Evolutionary conservation across 2,113 vertebrate species (phyloP), one percentile per base, ranked within the genome.

Genomic region (Megaceryle torquata): DNA sequence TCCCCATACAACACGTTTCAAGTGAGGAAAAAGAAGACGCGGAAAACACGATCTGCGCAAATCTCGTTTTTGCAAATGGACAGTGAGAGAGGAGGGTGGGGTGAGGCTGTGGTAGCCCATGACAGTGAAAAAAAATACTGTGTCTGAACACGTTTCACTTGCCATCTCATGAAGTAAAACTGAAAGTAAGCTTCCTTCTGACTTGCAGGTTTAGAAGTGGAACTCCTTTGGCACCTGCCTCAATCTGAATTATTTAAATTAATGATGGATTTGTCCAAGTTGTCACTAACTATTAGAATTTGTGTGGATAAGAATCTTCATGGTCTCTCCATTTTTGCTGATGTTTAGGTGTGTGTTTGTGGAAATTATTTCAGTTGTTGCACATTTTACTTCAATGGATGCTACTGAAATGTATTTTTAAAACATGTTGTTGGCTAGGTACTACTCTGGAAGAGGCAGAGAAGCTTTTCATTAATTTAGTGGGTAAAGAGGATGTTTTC

Each of bases 1-100:
- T 69, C 19, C 28, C 10, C 2, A 0, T 7, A 1, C 5, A 13
- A 28, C 80, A 16, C 6, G 3, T 24, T 69, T 44, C 6, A 5
- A 43, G 43, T 3, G 56, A 70, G 69, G 64, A 28, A 28, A 67
- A 14, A 0, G 35, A 53, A 53, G 26, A 46, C 25, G 5, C 2
- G 17, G 24, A 26, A 39, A 35, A 3, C 25, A 13, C 4, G 1
- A 5, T 20, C 43, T 17, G 14, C 14, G 61, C 41, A 87, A 93
- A 35, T 19, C 4, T 0, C 5, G 1, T 1, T 7, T 51, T 39
- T 10, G 13, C 22, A 6, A 12, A 13, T 1, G 44, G 33, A 2
- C 14, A 15, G 43, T 4, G 48, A 35, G 53, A 22, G 39, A 14
- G 33, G 15, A 22, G 29, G 19, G 2, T 21, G 35, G 39, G 28